Conservation (phyloP, 2,113 vertebrate species). For the Spea multiplicata region DNA sequence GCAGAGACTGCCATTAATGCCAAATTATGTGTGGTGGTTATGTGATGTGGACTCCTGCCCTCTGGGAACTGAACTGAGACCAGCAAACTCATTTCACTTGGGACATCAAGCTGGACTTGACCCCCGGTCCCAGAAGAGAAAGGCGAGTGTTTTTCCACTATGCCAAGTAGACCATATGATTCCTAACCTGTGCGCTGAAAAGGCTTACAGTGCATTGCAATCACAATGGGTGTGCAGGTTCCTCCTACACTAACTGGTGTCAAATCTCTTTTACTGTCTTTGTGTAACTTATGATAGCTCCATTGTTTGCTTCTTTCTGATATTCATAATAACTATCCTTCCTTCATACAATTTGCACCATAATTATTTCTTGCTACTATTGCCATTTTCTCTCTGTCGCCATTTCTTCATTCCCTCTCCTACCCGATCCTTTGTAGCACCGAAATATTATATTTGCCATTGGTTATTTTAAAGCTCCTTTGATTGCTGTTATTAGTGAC, state of each 20-base stretch:
- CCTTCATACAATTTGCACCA: neutral
- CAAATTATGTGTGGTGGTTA: conserved; percentile 49
- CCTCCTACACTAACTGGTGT: conserved; percentile 13
- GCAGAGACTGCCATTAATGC: conserved; percentile 46
- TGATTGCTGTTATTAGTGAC: neutral
- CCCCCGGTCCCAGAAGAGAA: conserved; percentile 47
- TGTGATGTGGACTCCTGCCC: conserved; percentile 47
- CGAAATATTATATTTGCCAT: neutral
- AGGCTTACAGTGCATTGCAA: conserved; percentile 13
- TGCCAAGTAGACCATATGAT: conserved; percentile 33
- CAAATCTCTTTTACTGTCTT: conserved; percentile 3
- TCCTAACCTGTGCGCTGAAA: conserved; percentile 18
- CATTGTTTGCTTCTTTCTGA: neutral
- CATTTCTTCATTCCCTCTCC: conserved; percentile 13
- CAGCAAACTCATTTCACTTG: conserved; percentile 49
- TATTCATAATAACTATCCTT: conserved; percentile 1
- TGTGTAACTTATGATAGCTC: neutral
- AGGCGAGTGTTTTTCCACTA: conserved; percentile 46
- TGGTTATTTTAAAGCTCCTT: neutral
- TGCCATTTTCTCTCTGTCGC: neutral
- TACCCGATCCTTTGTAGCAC: neutral
- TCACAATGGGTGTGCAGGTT: conserved; percentile 8
- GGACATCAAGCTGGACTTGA: conserved; percentile 47
- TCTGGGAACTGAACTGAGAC: conserved; percentile 45
- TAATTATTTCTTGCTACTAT: neutral